phyloP scores from a whole-genome alignment of 2,113 vertebrate species.

The Isurus oxyrinchus region DNA sequence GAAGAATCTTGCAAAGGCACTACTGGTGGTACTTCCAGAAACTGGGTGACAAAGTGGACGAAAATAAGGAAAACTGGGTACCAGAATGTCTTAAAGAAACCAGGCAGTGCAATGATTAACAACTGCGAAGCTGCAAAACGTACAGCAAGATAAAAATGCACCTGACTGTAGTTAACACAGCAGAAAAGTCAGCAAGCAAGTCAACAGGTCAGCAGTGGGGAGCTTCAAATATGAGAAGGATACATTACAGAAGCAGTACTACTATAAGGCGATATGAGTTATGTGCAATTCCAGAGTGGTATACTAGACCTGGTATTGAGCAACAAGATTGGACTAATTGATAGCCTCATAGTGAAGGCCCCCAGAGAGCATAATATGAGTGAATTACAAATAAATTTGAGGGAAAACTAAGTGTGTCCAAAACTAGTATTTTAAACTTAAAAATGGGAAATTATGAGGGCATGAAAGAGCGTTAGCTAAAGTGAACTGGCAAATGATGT shows the following conservation, averaged over 20 bases:
- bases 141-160: background rate
- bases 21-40: background rate
- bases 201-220: background rate
- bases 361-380: no score
- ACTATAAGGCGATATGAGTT: background rate
- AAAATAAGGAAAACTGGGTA: background rate
- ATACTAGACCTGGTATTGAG: no score
- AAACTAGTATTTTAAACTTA: no score
- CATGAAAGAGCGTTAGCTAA: no score
- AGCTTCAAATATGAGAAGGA: background rate
- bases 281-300: background rate
- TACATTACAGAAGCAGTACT: background rate
- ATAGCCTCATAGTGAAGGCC: no score
- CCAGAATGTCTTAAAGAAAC: background rate
- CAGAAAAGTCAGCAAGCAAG: background rate
- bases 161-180: background rate
- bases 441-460: no score
- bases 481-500: no score
- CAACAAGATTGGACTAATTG: no score
- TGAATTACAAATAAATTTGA: no score
- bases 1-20: no score
- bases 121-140: background rate
- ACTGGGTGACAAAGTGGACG: background rate
- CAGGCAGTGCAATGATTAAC: background rate
- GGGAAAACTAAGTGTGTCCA: no score